phyloP scores from a whole-genome alignment of 2,113 vertebrate species.

The Isurus oxyrinchus region DNA sequence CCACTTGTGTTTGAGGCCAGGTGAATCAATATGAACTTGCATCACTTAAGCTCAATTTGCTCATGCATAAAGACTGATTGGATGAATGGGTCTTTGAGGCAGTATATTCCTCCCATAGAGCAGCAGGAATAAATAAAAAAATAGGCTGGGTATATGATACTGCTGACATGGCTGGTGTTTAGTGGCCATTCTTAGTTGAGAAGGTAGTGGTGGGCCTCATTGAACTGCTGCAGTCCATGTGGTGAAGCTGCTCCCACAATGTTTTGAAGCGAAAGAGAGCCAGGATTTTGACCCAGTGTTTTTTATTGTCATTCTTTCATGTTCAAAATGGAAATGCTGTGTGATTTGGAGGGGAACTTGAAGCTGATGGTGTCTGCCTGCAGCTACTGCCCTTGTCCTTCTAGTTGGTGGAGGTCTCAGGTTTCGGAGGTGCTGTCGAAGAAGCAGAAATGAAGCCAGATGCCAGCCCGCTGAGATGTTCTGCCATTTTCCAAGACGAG shows the following conservation, averaged over 20 bases:
- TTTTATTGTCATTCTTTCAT: neutral
- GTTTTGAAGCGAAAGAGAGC: neutral
- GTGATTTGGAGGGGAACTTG: neutral
- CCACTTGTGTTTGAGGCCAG: neutral
- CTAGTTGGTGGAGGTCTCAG: neutral
- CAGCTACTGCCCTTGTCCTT: neutral
- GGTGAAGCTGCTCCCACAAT: neutral
- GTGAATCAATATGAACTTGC: neutral
- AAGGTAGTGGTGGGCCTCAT: neutral
- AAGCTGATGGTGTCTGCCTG: neutral
- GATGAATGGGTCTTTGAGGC: neutral
- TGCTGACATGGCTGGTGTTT: neutral
- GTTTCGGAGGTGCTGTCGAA: neutral
- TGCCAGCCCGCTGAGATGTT: neutral
- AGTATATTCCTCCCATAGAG: neutral
- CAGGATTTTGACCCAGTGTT: neutral
- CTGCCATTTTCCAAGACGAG: neutral
- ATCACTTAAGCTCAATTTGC: neutral
- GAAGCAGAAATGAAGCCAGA: neutral
- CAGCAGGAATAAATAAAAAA: neutral
- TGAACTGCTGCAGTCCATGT: neutral
- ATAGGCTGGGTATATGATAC: neutral
- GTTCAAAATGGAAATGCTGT: neutral
- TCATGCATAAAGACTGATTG: neutral
- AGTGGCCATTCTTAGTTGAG: neutral